phyloP scores from a whole-genome alignment of 2,797 vertebrate species.

The Mus spretus region DNA sequence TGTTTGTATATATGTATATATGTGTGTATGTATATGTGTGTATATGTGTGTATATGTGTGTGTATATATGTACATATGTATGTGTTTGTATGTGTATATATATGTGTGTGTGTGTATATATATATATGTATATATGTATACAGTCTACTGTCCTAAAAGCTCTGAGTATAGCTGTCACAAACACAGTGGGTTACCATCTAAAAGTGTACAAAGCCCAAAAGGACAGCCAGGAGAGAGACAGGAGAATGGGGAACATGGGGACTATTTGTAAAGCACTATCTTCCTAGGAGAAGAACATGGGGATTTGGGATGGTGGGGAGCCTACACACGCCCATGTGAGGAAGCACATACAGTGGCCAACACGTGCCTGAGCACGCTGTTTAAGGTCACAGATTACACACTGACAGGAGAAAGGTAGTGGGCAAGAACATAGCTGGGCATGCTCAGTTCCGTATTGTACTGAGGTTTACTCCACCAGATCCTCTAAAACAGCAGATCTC shows the following conservation, averaged over 20 bases:
- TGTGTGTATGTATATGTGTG: fast-evolving
- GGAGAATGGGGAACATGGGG: neutral
- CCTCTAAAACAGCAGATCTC: neutral
- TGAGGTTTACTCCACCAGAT: neutral
- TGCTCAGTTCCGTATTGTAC: neutral
- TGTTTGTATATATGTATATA: fast-evolving
- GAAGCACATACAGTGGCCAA: no score
- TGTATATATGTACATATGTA: neutral
- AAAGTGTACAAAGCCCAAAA: neutral
- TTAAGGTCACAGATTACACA: neutral
- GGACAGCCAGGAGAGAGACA: neutral
- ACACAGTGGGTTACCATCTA: neutral
- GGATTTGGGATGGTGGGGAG: neutral
- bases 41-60: neutral
- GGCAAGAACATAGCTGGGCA: neutral
- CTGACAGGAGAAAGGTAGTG: neutral
- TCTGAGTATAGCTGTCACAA: neutral
- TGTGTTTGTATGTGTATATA: neutral
- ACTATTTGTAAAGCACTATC: neutral
- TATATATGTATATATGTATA: neutral
- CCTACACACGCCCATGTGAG: neutral
- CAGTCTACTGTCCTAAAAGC: neutral
- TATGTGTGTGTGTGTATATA: no score
- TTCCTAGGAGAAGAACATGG: neutral
- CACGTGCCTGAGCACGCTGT: neutral